Conservation (phyloP, 92 coral and sea anemone species). For the Metridium senile region DNA sequence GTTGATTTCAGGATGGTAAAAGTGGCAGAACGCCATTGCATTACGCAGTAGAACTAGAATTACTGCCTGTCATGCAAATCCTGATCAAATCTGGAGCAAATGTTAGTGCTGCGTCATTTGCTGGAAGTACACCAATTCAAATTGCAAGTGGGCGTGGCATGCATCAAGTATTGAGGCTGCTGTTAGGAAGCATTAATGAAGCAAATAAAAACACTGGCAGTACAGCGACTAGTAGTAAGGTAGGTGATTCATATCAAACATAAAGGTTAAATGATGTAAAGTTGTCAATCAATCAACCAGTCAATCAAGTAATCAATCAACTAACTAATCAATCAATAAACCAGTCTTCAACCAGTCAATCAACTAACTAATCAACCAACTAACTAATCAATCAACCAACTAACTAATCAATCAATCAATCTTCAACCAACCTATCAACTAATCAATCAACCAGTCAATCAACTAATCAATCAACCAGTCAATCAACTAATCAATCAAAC, state of each 20-base stretch:
- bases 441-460: too few species aligned
- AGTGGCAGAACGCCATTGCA: conserved; percentile 96
- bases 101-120: conserved; percentile 63
- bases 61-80: conserved; percentile 49
- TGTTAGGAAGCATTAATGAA: conserved; percentile 35
- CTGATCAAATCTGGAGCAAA: conserved; percentile 75
- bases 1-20: conserved; percentile 80
- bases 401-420: too few species aligned
- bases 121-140: conserved; percentile 87
- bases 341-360: too few species aligned
- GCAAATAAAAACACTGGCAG: conserved; percentile 10
- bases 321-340: too few species aligned
- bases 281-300: too few species aligned
- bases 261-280: too few species aligned
- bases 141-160: conserved; percentile 83
- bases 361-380: too few species aligned
- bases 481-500: too few species aligned
- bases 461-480: too few species aligned
- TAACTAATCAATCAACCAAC: too few species aligned
- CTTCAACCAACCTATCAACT: too few species aligned
- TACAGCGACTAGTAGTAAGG: conserved; percentile 12
- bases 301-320: too few species aligned
- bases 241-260: background rate
- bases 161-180: conserved; percentile 56
- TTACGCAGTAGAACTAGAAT: conserved; percentile 86